These are phyloP conservation scores for Antheraea assamensis DNA, from an alignment of 2,888 invertebrate genomes.

Conservation along the genomic window DNA sequence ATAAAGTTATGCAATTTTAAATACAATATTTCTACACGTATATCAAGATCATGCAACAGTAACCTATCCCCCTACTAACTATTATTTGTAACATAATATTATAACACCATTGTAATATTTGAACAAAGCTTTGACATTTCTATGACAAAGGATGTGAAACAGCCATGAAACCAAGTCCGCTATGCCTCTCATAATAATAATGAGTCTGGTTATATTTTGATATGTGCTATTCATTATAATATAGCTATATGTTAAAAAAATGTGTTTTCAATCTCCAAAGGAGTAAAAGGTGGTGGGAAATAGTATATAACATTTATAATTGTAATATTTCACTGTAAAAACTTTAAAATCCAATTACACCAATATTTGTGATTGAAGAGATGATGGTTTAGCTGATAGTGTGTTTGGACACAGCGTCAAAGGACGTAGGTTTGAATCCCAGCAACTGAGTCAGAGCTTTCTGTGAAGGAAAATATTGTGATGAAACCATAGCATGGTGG, in stretches of 20 bases:
- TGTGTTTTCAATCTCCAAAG: not conserved
- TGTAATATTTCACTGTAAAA: not conserved
- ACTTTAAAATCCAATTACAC: too few species aligned
- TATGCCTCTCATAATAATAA: not conserved
- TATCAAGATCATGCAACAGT: not conserved
- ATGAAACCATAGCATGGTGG: too few species aligned
- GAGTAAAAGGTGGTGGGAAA: not conserved
- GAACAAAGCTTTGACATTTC: slow-evolving; percentile 29
- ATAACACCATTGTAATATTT: slow-evolving; percentile 25
- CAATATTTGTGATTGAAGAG: too few species aligned
- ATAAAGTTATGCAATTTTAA: too few species aligned
- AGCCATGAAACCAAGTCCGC: not conserved
- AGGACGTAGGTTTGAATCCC: too few species aligned
- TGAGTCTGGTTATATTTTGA: not conserved
- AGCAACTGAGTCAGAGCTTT: too few species aligned
- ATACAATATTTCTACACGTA: too few species aligned
- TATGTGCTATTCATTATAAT: not conserved
- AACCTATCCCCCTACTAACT: not conserved
- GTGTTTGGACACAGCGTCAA: too few species aligned
- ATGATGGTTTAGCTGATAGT: too few species aligned
- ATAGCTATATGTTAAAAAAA: not conserved
- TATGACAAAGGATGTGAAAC: slow-evolving; percentile 10
- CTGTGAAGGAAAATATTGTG: too few species aligned
- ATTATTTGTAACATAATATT: slow-evolving; percentile 5
- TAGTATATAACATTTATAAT: not conserved